Conservation (phyloP, 2,888 invertebrate species). For the Nebria salina region DNA sequence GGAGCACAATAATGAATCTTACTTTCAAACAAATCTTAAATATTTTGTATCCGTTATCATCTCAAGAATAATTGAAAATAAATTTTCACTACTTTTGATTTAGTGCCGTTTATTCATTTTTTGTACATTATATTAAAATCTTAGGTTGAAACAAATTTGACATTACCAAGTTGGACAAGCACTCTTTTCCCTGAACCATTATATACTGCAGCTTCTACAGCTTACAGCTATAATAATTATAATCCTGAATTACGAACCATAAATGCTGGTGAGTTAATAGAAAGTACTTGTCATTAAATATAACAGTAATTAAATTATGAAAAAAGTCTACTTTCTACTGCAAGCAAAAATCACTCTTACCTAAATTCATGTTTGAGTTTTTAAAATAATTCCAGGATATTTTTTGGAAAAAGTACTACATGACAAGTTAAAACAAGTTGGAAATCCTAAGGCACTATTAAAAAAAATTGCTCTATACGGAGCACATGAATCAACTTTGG, state of each 20-base stretch:
- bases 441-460: slow-evolving; percentile 15
- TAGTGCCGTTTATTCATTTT: background rate
- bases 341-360: too few relatives aligned
- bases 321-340: too few relatives aligned
- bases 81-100: too few relatives aligned
- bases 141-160: slow-evolving; percentile 30
- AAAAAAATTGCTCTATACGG: slow-evolving; percentile 56
- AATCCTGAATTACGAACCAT: slow-evolving; percentile 34
- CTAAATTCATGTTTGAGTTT: background rate
- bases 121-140: background rate
- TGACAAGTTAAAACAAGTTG: slow-evolving; percentile 43
- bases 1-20: too few relatives aligned
- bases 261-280: slow-evolving; percentile 30
- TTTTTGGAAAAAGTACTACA: slow-evolving; percentile 46
- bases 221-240: slow-evolving; percentile 33
- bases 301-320: too few relatives aligned
- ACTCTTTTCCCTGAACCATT: slow-evolving; percentile 37
- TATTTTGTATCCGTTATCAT: too few relatives aligned
- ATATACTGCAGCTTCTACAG: slow-evolving; percentile 26
- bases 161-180: slow-evolving; percentile 34
- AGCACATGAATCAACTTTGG: slow-evolving; percentile 58
- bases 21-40: too few relatives aligned
- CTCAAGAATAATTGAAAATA: too few relatives aligned
- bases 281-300: background rate
- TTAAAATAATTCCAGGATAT: slow-evolving; percentile 35